phyloP scores from a whole-genome alignment of 2,113 vertebrate species.

The Orthonyx spaldingii region DNA sequence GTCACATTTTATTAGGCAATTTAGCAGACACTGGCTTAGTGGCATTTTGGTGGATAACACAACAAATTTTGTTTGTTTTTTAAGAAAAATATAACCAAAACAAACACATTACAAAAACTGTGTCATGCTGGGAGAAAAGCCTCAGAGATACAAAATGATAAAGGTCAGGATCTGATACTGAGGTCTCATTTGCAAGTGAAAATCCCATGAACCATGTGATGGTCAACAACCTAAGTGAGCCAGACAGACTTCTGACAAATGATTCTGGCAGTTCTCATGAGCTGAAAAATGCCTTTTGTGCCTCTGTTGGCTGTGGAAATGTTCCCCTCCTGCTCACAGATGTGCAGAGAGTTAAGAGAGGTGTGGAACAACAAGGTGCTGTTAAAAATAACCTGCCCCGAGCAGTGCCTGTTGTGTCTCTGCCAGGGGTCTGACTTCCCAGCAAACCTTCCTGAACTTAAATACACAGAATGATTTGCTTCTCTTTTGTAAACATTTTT shows the following conservation, averaged over 20 bases:
- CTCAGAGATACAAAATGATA: not conserved
- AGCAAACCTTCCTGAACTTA: not conserved
- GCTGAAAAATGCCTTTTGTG: not conserved
- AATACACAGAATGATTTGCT: not conserved
- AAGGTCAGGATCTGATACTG: constrained; percentile 39
- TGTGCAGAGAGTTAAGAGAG: not conserved
- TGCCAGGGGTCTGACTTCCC: not conserved
- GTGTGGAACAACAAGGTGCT: not conserved
- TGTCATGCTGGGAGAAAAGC: not conserved
- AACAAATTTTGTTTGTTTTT: not conserved
- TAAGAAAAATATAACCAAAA: not conserved
- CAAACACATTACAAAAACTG: not conserved
- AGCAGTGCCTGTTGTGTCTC: not conserved
- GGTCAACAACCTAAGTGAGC: not conserved
- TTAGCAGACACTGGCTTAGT: not conserved
- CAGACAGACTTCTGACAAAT: not conserved
- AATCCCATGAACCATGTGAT: not conserved
- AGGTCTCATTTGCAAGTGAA: constrained; percentile 7
- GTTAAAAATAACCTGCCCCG: not conserved
- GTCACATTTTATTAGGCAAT: not conserved
- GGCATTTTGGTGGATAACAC: not conserved
- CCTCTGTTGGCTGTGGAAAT: not conserved
- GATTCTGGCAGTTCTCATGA: not conserved
- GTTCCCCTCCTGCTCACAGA: not conserved
- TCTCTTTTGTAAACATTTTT: not conserved